Evolutionary conservation across 64 coral and sea anemone genomes (phyloP), one percentile per base, ranked within the genome.

Genomic region (Pocillopora damicornis): DNA sequence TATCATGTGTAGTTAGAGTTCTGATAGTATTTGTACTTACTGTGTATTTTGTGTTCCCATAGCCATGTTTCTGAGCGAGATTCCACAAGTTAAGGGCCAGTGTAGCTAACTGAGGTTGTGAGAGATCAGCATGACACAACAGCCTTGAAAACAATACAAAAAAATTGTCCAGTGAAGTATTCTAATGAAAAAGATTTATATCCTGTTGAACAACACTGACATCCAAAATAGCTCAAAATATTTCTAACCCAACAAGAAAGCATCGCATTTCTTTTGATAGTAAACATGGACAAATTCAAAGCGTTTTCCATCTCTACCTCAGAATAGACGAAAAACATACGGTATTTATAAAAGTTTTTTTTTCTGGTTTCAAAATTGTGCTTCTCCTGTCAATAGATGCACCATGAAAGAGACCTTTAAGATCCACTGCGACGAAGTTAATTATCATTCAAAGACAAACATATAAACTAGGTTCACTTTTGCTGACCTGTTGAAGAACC

Each of bases 401-500:
- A 51, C 42, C 42, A 51, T 51, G 42, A 51, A 4, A 51, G 3
- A 51, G 42, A 51, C 42, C 2, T 51, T 1, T 51, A 51, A 51
- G 3, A 2, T 7, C 7, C 42, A 51, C 42, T 51, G 7, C n/a
- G 17, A 8, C 45, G 17, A 57, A 79, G 35, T 58, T 14, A 15
- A 58, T 20, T 79, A 8, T 18, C 18, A 20, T 20, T 18, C 30
- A 12, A 11, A 30, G 51, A 17, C 13, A n/a, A 62, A 20, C 10
- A 7, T 1, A 63, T 10, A 60, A 15, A 4, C 10, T 34, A 14
- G 60, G 17, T 9, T 2, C 8, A 81, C 35, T 35, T 42, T 59
- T 75, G 60, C 35, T 64, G 59, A 95, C 93, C 93, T 95, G 90
- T 99, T 99, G 69, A 99, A 99, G 66, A 99, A 99, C 1, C 93